These are phyloP conservation scores for Bagarius yarrelli DNA, from an alignment of 2,113 vertebrate genomes.

Conservation along the genomic window DNA sequence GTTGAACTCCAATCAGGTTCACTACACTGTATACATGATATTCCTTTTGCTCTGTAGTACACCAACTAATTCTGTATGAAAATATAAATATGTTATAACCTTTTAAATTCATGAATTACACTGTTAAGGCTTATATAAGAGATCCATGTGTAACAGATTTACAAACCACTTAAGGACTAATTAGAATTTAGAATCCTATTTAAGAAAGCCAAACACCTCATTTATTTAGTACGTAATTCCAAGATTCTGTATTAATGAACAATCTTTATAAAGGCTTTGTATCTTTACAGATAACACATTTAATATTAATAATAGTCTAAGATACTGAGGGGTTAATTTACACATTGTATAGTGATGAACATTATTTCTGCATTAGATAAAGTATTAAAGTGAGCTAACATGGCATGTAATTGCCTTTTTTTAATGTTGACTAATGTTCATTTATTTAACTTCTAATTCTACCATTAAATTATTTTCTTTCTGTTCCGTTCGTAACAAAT, in stretches of 20 bases:
- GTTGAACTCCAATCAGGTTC: background rate
- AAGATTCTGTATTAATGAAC: background rate
- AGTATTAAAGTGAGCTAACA: background rate
- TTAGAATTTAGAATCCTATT: background rate
- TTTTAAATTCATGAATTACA: too few relatives aligned
- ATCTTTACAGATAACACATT: too few relatives aligned
- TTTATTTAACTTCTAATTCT: background rate
- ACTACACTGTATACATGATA: background rate
- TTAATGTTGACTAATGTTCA: background rate
- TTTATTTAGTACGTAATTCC: constrained; percentile 5
- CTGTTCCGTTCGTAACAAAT: background rate
- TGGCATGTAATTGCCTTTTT: background rate
- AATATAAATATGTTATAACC: background rate
- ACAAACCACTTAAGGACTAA: too few relatives aligned
- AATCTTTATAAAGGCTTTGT: too few relatives aligned
- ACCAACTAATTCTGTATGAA: background rate
- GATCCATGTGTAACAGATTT: too few relatives aligned
- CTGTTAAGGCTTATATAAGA: too few relatives aligned
- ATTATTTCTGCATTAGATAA: background rate
- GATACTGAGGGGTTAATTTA: background rate
- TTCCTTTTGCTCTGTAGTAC: background rate
- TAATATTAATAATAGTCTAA: too few relatives aligned
- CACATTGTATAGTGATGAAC: background rate
- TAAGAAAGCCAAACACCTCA: background rate
- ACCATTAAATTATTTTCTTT: background rate